Evolutionary conservation across 2,888 invertebrate species (phyloP), one percentile per base, ranked within the genome.

Genomic region (Lamproptera curius): DNA sequence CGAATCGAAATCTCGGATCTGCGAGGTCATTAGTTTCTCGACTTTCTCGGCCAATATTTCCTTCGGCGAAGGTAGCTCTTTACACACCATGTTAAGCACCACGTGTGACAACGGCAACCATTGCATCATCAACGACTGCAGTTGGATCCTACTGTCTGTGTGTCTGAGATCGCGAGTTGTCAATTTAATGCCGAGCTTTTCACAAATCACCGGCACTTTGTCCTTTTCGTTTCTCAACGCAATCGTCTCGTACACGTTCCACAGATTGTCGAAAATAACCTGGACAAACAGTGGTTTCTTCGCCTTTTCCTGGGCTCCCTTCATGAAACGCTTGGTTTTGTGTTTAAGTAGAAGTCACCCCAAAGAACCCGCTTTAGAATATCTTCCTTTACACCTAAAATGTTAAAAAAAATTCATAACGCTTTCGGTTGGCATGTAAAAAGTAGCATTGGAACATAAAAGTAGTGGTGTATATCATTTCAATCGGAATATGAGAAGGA

Each of bases 261-360:
- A 96, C 37, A 99, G 89, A 64, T 96, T 97, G 63, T 97, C 97
- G 52, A 99, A 83, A 45, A 97, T 92, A 38, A 98, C 90, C 73
- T 97, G 96, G 1, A 96, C 96, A 81, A 98, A 99, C 56, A 99
- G 82, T 0, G 97, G 97, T 63, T 95, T 95, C 70, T 97, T 97
- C 0, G 95, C 95, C 72, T 95, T 96, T 57, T 94, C 95, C 76
- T 96, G 94, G 3, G 98, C 98, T 1, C 98, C 97, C 70, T 92
- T 91, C 88, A 93, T 89, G 39, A 97, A 93, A 46, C 92, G 89
- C 79, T 96, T 97, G 2, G 92, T 91, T 81, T 97, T 97, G 1
- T 90, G 73, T 69, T 96, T 95, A 36, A 97, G 72, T 94, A 99
- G 78, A 90, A 97, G 80, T 99, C 97, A 41, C 98, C 97, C 98